phyloP scores from a whole-genome alignment of 1,140 invertebrate species.

The Plodia interpunctella region DNA sequence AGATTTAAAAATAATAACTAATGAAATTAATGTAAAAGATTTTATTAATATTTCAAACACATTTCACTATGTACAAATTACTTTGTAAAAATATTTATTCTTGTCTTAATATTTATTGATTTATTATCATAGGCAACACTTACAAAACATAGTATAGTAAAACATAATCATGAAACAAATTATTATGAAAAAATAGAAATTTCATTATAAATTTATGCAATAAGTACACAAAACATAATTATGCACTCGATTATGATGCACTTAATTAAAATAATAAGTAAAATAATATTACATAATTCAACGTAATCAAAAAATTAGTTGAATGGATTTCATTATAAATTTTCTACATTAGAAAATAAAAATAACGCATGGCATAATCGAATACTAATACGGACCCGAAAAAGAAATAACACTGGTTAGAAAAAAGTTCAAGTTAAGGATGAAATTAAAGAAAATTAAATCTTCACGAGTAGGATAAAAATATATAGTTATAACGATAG shows the following conservation, averaged over 20 bases:
- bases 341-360: not conserved
- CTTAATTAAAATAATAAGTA: constrained; percentile 20
- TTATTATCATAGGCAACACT: constrained; percentile 70
- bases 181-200: constrained; percentile 50
- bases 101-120: constrained; percentile 69
- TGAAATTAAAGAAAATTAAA: no score
- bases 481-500: no score
- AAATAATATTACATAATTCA: constrained; percentile 31
- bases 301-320: constrained; percentile 19
- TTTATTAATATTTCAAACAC: constrained; percentile 73
- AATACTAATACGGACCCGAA: constrained; percentile 12
- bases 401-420: not conserved
- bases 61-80: constrained; percentile 74
- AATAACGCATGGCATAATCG: constrained; percentile 36
- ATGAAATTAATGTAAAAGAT: constrained; percentile 52
- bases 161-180: constrained; percentile 46
- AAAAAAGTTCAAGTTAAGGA: not conserved
- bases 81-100: constrained; percentile 75
- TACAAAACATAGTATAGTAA: constrained; percentile 58
- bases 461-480: no score
- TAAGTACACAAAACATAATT: constrained; percentile 60
- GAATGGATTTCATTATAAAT: constrained; percentile 35
- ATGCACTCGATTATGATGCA: constrained; percentile 30
- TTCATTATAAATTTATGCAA: constrained; percentile 56
- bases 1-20: not conserved